Evolutionary conservation across 2,113 vertebrate species (phyloP), one percentile per base, ranked within the genome.

Genomic region (Lepisosteus oculatus): DNA sequence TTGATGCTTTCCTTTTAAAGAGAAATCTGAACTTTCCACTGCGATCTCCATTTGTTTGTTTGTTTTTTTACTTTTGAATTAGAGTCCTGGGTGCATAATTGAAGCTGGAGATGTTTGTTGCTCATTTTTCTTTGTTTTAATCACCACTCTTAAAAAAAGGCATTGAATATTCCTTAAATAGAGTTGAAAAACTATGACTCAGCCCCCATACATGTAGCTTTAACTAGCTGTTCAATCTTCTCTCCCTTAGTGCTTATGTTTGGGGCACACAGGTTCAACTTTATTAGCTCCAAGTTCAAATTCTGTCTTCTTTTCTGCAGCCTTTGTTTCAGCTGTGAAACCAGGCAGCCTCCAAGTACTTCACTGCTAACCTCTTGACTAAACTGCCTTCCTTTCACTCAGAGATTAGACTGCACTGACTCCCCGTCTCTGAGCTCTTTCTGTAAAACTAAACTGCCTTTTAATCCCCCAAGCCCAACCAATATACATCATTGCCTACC

Each of bases 141-240:
- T 77, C 55, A 13, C 56, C 17, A 9, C 57, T 11, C 41, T 76
- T 68, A 78, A 57, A 70, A 73, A 65, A 73, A 67, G 75, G 57
- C 68, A 71, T 78, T 71, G 47, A 73, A 72, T 76, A 77, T 80
- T 73, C 65, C 66, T 77, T 65, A 75, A 71, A 65, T 65, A 62
- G 62, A 72, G 63, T 76, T 72, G 12, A 12, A 11, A 41, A 17
- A 3, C 69, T 29, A 29, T 29, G 29, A 29, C 29, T 29, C 29
- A 29, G 29, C 29, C 29, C 29, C 29, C 29, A 29, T 62, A 54
- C 55, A 56, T 56, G 72, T 74, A 73, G 62, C 69, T 61, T 56
- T 42, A 51, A 63, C 42, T 55, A 12, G 11, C 68, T 43, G 69
- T 76, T 78, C 77, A 77, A 79, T 79, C 78, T 80, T 17, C 72